These are phyloP conservation scores for Chalcis sispes DNA, from an alignment of 2,888 invertebrate species.

Conservation along the genomic window DNA sequence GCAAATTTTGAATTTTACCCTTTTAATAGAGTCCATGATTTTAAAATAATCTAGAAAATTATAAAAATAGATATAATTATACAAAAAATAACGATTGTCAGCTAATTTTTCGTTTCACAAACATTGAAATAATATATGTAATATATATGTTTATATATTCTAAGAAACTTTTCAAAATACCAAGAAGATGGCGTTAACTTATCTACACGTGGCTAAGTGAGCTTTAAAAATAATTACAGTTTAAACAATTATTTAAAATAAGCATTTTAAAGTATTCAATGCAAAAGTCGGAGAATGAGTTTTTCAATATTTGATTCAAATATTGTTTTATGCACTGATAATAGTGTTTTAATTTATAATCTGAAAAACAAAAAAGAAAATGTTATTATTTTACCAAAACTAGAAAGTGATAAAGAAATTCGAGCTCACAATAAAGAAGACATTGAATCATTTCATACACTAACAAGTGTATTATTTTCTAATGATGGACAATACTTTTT, in stretches of 20 bases:
- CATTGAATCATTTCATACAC: slow-evolving; percentile 73
- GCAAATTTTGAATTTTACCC: slow-evolving; percentile 25
- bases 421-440: slow-evolving; percentile 69
- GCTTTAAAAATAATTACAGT: neutral
- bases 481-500: slow-evolving; percentile 79
- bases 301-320: slow-evolving; percentile 66
- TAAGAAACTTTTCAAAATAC: no score
- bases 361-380: slow-evolving; percentile 59
- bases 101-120: neutral
- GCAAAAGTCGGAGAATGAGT: no score
- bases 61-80: neutral
- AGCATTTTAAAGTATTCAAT: slow-evolving; percentile 39
- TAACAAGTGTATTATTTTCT: slow-evolving; percentile 78
- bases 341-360: slow-evolving; percentile 67
- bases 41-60: slow-evolving; percentile 1
- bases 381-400: slow-evolving; percentile 64
- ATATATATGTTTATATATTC: neutral
- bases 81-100: neutral
- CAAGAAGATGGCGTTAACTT: neutral
- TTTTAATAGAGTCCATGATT: slow-evolving; percentile 49
- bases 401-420: slow-evolving; percentile 61
- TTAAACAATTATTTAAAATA: neutral
- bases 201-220: slow-evolving; percentile 4
- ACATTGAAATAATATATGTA: no score
- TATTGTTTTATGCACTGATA: slow-evolving; percentile 68